phyloP scores from a whole-genome alignment of 2,113 vertebrate species.

The Peucedramus taeniatus region DNA sequence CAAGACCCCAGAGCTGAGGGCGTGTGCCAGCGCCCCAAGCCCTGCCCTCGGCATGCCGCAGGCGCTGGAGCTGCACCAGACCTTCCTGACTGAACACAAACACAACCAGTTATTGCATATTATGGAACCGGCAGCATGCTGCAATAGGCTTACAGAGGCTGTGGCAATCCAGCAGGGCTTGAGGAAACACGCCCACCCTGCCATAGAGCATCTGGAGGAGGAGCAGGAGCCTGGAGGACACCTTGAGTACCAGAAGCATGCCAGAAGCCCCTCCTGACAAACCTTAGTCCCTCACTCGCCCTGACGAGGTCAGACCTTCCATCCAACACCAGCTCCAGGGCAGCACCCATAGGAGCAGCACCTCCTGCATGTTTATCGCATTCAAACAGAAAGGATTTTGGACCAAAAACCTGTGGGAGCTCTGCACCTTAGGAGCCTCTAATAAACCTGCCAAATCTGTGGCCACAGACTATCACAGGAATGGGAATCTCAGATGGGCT shows the following conservation, averaged over 20 bases:
- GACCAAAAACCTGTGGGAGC: background rate
- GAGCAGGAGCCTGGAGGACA: background rate
- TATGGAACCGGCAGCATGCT: background rate
- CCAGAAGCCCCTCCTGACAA: background rate
- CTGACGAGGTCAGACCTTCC: fast-evolving
- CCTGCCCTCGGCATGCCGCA: fast-evolving
- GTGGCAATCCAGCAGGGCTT: background rate
- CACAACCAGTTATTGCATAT: fast-evolving
- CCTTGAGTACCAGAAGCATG: background rate
- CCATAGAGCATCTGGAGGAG: background rate
- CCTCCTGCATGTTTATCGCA: fast-evolving
- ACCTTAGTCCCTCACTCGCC: background rate
- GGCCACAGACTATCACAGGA: background rate
- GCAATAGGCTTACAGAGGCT: background rate
- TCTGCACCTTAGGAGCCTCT: background rate
- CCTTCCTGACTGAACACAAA: fast-evolving
- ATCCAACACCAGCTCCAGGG: background rate
- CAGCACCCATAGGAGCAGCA: background rate
- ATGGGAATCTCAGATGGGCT: background rate
- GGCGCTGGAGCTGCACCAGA: background rate
- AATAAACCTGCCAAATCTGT: background rate
- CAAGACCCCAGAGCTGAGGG: background rate
- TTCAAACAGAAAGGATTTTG: background rate
- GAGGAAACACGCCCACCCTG: background rate
- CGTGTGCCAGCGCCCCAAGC: fast-evolving